Evolutionary conservation across 2,113 vertebrate genomes (phyloP).

Genomic region (Mustelus asterias): DNA sequence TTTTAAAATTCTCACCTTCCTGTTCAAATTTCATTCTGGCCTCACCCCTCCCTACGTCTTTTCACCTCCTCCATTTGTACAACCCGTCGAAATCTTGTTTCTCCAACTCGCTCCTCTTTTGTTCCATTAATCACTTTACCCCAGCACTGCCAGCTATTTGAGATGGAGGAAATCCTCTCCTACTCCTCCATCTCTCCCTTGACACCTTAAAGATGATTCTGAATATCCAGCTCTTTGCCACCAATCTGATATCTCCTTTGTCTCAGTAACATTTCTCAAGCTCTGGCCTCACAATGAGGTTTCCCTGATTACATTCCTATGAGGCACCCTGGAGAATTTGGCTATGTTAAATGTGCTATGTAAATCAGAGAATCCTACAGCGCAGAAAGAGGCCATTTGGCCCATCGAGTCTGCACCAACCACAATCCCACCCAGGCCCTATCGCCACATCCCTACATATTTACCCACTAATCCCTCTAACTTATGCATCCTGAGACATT

Average conservation of each 20-base stretch:
- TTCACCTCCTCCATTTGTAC: background rate
- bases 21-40: too few species aligned
- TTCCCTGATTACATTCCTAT: background rate
- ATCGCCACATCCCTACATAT: too few species aligned
- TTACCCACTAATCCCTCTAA: too few species aligned
- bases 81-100: background rate
- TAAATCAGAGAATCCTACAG: background rate
- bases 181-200: background rate
- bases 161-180: background rate
- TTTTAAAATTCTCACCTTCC: too few species aligned
- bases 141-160: background rate
- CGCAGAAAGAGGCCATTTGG: too few species aligned
- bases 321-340: too few species aligned
- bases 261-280: background rate
- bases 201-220: background rate
- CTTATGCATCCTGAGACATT: too few species aligned
- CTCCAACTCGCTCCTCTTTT: background rate
- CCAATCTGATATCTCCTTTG: background rate
- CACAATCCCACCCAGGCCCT: too few species aligned
- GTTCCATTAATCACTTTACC: background rate
- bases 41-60: background rate
- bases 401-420: too few species aligned
- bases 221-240: background rate
- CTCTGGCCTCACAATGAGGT: background rate
- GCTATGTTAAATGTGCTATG: background rate